Evolutionary conservation across 2,888 invertebrate genomes (phyloP).

Genomic region (Protula sp.): DNA sequence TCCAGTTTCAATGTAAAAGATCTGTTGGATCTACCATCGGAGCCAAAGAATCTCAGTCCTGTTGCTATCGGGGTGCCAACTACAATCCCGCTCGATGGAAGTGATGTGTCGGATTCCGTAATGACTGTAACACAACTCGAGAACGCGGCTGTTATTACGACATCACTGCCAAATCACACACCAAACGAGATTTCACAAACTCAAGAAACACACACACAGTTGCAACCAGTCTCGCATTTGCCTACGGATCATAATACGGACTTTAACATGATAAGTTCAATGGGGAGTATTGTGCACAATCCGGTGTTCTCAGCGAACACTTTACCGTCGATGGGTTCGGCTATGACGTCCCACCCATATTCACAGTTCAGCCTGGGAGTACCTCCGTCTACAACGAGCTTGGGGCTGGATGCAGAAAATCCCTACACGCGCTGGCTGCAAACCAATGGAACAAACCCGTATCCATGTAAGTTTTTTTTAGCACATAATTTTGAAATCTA

Average conservation of each 20-base stretch:
- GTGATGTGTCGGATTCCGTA: background rate
- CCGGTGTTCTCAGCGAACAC: too few relatives aligned
- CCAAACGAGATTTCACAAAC: background rate
- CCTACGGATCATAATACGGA: too few relatives aligned
- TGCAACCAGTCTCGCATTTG: too few relatives aligned
- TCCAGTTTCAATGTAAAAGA: background rate
- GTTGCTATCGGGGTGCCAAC: background rate
- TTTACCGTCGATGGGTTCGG: too few relatives aligned
- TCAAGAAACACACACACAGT: too few relatives aligned
- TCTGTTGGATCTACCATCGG: background rate
- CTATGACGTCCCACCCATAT: too few relatives aligned
- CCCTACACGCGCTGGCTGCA: slow-evolving; percentile 57
- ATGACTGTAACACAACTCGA: background rate
- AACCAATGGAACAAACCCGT: slow-evolving; percentile 42
- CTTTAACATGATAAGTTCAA: too few relatives aligned
- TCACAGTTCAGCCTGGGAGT: too few relatives aligned
- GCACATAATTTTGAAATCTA: too few relatives aligned
- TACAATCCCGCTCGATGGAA: background rate
- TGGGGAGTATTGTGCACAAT: too few relatives aligned
- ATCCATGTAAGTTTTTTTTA: slow-evolving; percentile 41
- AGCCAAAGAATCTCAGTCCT: background rate
- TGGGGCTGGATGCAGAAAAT: slow-evolving; percentile 55
- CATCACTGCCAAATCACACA: background rate
- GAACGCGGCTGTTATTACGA: background rate
- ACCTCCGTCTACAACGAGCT: too few relatives aligned